Evolutionary conservation across 37 sponge, comb jelly and placozoan species (phyloP), one percentile per base, ranked within the genome.

Genomic region (Corticium candelabrum): DNA sequence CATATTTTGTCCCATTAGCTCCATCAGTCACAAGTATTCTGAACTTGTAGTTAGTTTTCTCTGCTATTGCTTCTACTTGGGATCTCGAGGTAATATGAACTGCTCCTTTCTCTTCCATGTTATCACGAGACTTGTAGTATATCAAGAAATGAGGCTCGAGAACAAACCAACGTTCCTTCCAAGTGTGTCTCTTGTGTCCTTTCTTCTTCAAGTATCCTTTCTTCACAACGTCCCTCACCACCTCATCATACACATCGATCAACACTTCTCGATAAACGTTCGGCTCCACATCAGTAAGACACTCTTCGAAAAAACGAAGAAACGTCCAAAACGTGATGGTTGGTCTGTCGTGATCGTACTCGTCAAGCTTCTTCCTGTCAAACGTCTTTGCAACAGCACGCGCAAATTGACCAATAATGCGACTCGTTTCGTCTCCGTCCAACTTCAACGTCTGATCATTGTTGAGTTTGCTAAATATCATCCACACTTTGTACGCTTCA

Each of bases 151-250:
- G 11, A 11, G 21, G 11, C 11, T 50, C 62, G 62, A 50, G 62
- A 50, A 50, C 62, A 21, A 50, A 50, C 62, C 62, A 50, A 21
- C 62, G 62, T 21, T 50, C 62, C 62, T 50, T 50, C 62, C 62
- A 50, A 11, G 62, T 50, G 62, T 50, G 62, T 50, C 62, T 11
- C 62, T 11, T 21, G 62, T 50, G 62, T 11, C 62, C 62, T 50
- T 50, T 50, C 62, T 50, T 50, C 62, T 11, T 50, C 62, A 50
- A 27, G 21, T 50, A 50, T 11, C 62, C 62, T 21, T 50, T 50
- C 62, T 50, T 50, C 62, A 50, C 62, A 21, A 50, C 62, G 62
- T 50, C 62, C 15, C 62, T 11, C 62, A 50, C 62, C 15, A 50
- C 21, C 21, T 50, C 62, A 21, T 50, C 62, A 21, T 27, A 21